phyloP scores from a whole-genome alignment of 2,113 vertebrate species.

The Indicator indicator region DNA sequence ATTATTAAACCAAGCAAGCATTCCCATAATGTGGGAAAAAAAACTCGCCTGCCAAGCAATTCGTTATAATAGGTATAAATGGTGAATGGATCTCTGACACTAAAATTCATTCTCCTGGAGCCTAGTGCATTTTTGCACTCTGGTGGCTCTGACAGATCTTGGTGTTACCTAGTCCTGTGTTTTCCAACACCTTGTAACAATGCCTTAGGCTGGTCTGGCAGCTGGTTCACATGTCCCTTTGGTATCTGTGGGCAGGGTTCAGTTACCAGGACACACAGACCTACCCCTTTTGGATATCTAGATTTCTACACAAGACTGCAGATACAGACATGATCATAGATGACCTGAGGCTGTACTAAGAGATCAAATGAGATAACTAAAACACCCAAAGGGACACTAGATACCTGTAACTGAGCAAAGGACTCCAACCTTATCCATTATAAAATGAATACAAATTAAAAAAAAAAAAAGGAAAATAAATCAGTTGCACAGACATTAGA shows the following conservation, averaged over 20 bases:
- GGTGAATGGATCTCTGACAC: neutral
- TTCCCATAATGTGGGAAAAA: neutral
- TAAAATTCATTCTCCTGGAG: neutral
- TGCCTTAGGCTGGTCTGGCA: accelerated
- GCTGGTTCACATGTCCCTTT: neutral
- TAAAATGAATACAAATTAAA: neutral
- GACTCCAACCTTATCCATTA: neutral
- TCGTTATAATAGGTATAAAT: neutral
- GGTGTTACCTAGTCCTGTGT: neutral
- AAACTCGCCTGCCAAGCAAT: neutral
- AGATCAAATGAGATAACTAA: neutral
- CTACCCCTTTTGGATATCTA: neutral
- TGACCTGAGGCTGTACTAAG: neutral
- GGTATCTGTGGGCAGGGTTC: neutral
- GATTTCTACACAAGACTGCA: neutral
- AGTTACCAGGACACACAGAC: neutral
- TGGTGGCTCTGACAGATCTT: neutral
- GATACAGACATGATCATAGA: neutral
- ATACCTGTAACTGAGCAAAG: neutral
- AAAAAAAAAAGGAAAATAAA: neutral
- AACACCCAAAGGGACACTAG: neutral
- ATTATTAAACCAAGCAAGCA: neutral
- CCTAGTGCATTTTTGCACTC: neutral
- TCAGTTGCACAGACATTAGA: neutral
- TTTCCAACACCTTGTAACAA: neutral